Evolutionary conservation across 2,797 vertebrate species (phyloP), one percentile per base, ranked within the genome.

Genomic region (Poeciliopsis infans): DNA sequence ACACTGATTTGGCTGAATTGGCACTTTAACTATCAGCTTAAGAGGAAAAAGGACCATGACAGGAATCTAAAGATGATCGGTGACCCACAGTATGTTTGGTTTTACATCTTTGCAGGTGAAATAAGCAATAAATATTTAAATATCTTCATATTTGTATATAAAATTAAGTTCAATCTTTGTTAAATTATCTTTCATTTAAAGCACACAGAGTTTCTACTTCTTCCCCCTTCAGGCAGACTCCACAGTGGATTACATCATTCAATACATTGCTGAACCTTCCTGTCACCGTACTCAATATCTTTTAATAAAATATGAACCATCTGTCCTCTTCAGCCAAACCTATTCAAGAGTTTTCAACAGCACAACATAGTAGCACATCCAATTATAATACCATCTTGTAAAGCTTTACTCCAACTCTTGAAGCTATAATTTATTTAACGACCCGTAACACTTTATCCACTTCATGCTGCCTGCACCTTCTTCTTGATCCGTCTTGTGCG

Each of bases 1-100:
- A 28, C 85, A 83, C 72, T 75, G 81, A 86, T 80, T 74, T 78
- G 82, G 78, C 80, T 75, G 83, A 57, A 84, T 72, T 77, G 82
- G 87, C 76, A 77, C 77, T 79, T 53, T 80, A 82, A 79, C 74
- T 55, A 79, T 79, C 72, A 39, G 47, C 84, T 82, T 81, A 87
- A 91, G 79, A 83, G 74, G 78, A 82, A 82, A 77, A 83, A 43
- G 25, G 2, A 20, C 36, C 16, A 36, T 64, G 10, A 43, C 12
- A 11, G 20, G 8, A 36, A 66, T 61, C 15, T 61, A 39, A 25
- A 66, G 33, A 66, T 36, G 55, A 28, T 59, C 33, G 18, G 20
- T 25, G 39, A 7, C 23, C 23, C 61, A 68, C 8, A n/a, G 36
- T 69, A 23, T 69, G 11, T 5, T n/a, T n/a, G 12, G 2, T n/a